Evolutionary conservation across 2,113 vertebrate genomes (phyloP), one percentile per base, ranked within the genome.

Genomic region (Caranx melampygus): DNA sequence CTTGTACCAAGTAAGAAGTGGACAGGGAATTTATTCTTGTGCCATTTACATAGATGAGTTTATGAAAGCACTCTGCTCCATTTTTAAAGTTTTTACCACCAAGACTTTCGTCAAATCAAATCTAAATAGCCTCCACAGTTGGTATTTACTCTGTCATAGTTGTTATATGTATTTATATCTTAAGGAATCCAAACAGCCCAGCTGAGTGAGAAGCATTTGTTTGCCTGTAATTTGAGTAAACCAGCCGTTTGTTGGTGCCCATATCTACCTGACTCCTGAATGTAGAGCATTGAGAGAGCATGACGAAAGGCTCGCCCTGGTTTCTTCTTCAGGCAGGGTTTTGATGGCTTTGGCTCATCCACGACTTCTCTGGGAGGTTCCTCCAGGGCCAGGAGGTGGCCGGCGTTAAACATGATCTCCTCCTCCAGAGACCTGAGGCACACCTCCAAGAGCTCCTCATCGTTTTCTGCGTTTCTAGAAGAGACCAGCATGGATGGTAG

Each of bases 371-470:
- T 18, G 0, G 1, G 20, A 44, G 64, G 59, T 13, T 86, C 81
- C 14, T 88, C 74, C 12, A 51, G 40, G 0, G 14, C 37, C 62
- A 93, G 81, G 42, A 88, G 76, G 74, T 84, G 79, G 33, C 88
- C 83, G 0, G 15, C 87, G 3, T 82, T 89, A 34, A 90, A 92
- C 84, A 85, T 72, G 64, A 91, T 89, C 84, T 91, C 90, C 60
- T 88, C 89, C 76, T 89, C 84, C 80, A 91, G 81, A 63, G 87
- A 88, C 35, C 65, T 66, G 52, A 92, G 3, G 34, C 90, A 80
- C 76, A 55, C 37, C 40, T 92, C 87, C 62, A 93, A 91, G 52
- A 70, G 57, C 15, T 91, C 89, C n/a, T 88, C 86, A 1, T 81
- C 78, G 3, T 35, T n/a, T 9, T 78, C 82, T 71, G 81, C 82